A percentile compares a stretch with the other conserved stretches of the same genome.
Conservation (phyloP, 2,113 vertebrate species). For the Condylura cristata region DNA sequence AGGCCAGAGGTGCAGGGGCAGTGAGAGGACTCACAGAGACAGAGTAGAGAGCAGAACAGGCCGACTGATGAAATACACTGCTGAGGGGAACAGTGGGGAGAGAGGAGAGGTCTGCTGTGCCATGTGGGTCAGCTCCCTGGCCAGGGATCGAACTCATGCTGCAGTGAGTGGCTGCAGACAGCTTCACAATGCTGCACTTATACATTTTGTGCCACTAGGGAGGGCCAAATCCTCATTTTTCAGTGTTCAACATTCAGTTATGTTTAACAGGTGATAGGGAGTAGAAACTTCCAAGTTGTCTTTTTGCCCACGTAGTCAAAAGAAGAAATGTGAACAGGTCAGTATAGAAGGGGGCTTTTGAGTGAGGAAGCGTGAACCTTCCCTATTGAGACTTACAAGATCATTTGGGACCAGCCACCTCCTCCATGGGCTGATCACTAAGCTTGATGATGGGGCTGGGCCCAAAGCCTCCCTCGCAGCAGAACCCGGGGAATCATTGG, state of each 20-base stretch:
- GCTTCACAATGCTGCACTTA: too few species aligned
- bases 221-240: constrained; percentile 11
- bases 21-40: too few species aligned
- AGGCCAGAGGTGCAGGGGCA: too few species aligned
- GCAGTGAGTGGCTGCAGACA: too few species aligned
- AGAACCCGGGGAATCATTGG: background rate
- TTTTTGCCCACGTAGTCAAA: background rate
- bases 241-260: background rate
- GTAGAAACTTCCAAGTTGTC: background rate
- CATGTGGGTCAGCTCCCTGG: too few species aligned
- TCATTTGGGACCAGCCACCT: too few species aligned
- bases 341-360: background rate
- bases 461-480: background rate
- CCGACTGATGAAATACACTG: too few species aligned
- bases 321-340: background rate
- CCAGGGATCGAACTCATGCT: too few species aligned
- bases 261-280: background rate
- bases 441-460: background rate
- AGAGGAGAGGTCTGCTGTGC: too few species aligned
- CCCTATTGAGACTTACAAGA: background rate
- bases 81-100: too few species aligned
- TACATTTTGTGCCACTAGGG: too few species aligned
- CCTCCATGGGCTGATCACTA: background rate
- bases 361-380: background rate
- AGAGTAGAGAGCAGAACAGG: too few species aligned